Evolutionary conservation across 2,113 vertebrate genomes (phyloP).

Genomic region (Xenopus borealis): DNA sequence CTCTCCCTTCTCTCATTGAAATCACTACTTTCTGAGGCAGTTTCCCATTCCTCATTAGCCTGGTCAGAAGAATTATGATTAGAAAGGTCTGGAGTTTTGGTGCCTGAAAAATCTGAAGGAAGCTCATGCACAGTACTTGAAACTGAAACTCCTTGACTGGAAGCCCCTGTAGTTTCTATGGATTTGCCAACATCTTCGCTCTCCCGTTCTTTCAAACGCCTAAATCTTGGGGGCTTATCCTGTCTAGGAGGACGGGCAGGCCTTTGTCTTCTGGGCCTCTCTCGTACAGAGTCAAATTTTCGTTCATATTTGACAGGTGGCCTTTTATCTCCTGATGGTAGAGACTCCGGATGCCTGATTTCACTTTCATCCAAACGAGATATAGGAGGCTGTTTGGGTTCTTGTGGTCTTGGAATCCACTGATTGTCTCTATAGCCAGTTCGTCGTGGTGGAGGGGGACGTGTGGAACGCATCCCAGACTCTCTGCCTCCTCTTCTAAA

Average conservation of each 20-base stretch:
- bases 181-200: conserved; percentile 73
- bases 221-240: conserved; percentile 93
- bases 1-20: conserved; percentile 95
- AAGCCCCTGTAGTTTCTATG: conserved; percentile 53
- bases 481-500: conserved; percentile 84
- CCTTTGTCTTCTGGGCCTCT: conserved; percentile 85
- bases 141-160: conserved; percentile 51
- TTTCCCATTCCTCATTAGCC: conserved; percentile 98
- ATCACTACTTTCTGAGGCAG: conserved; percentile 95
- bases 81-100: conserved; percentile 93
- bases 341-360: conserved; percentile 66
- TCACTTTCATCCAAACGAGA: conserved; percentile 67
- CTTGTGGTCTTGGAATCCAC: conserved; percentile 83
- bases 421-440: conserved; percentile 79
- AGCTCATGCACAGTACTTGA: conserved; percentile 59
- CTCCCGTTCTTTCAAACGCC: conserved; percentile 89
- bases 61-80: conserved; percentile 99
- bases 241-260: conserved; percentile 92
- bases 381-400: conserved; percentile 75
- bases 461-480: conserved; percentile 72
- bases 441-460: conserved; percentile 78
- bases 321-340: conserved; percentile 69
- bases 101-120: conserved; percentile 71
- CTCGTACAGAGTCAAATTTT: conserved; percentile 83
- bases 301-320: conserved; percentile 79